Percentiles rank a stretch among this genome's conserved stretches.
Evolutionary conservation across 2,888 invertebrate genomes (phyloP).

Genomic region (Oasisia sp.): DNA sequence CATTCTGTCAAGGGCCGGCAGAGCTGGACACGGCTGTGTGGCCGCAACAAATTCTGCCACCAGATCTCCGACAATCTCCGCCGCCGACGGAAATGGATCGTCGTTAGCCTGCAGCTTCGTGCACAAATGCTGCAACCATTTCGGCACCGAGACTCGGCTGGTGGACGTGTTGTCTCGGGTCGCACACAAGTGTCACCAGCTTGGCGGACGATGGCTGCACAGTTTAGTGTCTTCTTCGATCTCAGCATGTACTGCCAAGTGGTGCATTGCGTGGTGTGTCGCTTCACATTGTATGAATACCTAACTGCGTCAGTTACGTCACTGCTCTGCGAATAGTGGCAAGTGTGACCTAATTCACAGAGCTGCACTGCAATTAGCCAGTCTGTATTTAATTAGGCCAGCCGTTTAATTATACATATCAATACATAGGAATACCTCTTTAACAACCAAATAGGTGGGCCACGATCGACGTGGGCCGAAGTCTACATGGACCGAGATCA

Average conservation of each 20-base stretch:
- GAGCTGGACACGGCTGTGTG: not conserved
- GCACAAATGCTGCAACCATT: not conserved
- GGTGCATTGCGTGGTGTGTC: not conserved
- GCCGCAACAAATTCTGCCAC: not conserved
- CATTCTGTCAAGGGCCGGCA: not conserved
- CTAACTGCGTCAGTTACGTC: too few relatives aligned
- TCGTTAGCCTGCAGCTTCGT: not conserved
- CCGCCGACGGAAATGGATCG: not conserved
- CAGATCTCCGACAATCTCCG: not conserved
- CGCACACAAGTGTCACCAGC: not conserved
- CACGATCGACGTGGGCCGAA: too few relatives aligned
- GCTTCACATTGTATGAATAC: not conserved
- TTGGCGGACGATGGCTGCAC: not conserved
- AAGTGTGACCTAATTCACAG: too few relatives aligned
- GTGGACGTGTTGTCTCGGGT: not conserved
- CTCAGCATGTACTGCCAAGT: not conserved
- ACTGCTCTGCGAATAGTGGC: too few relatives aligned
- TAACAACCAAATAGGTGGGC: too few relatives aligned
- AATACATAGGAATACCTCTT: too few relatives aligned
- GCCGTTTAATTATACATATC: too few relatives aligned
- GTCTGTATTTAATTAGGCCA: too few relatives aligned
- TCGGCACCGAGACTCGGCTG: not conserved
- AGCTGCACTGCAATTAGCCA: too few relatives aligned
- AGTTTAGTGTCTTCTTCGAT: not conserved
- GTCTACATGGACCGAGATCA: too few relatives aligned